Base-by-base conservation (phyloP, 2,888 invertebrate species). In the Ypsolopha sequella region DNA sequence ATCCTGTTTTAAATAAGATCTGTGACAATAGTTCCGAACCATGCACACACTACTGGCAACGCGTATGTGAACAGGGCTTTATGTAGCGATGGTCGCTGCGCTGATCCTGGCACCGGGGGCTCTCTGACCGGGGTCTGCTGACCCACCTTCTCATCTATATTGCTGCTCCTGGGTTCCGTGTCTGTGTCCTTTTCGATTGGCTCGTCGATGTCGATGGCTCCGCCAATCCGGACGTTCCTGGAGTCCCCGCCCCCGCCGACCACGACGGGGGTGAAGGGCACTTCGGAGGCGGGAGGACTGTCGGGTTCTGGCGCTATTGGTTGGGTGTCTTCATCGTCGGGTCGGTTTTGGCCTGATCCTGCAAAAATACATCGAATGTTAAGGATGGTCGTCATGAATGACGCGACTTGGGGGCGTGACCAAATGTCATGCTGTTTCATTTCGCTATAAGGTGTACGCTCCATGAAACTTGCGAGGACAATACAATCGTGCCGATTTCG, bases 11-110 rank as follows among this genome's bases (percentile, higher is more conserved):
- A 94, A 89, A 94, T 92, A 84, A 94, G 89, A 76, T 95, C 94
- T 66, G 92, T 91, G 74, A 95, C 90, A 64, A 93, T 91, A 57
- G 93, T 91, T 54, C 94, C 94, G 79, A 95, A 93, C 95, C 95
- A 95, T 68, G 93, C 92, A 76, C 95, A 91, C 60, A 93, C 92
- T 43, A 95, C 91, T 4, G 95, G 95, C 70, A 95, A 80, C 56
- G 95, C 88, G 79, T 94, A 95, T 48, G 92, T 89, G 63, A 92
- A 85, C 48, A 95, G 77, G 34, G 92, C 93, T 56, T 88, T 87
- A 9, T 88, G 87, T 4, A 92, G 73, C 10, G 91, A 88, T 53
- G 81, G 88, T 1, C 75, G 61, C 2, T 80, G 74, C 0, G 85
- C 87, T 47, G 58, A 64, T 36, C 58, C 73, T 9, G 73, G 64